Base-by-base conservation (phyloP, 2,888 invertebrate genomes). In the Helobdella robusta region DNA sequence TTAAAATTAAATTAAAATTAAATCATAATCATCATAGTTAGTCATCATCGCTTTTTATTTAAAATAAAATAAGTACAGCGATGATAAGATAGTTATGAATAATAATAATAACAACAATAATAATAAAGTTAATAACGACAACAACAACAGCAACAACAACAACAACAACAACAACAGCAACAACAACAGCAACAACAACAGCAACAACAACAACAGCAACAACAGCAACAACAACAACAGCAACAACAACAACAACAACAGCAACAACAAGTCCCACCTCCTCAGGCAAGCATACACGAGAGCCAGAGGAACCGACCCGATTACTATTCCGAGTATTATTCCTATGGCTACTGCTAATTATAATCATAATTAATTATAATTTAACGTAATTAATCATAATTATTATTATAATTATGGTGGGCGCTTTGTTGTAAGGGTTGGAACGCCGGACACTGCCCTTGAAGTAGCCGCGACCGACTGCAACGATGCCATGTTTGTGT, bases 271-370 rank as follows among this genome's bases (percentile, higher is more conserved):
- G 2, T 1, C 60, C 32, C 15, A 66, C 66, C 66, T 66, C 35
- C 56, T 62, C 48, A 66, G 56, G 28, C 66, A 66, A 18, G 50
- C 44, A 30, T 66, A 66, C 18, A 66, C 66, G 30, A 66, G 59
- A 46, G 66, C 66, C 35, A 66, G 40, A 11, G 66, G 66, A 8
- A 66, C 59, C 11, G 66, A 62, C 1, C 66, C 66, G 36, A 66
- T 66, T 25, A 66, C 59, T 11, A 66, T 56, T 35, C 66, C 66
- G 25, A 66, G 59, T 28, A 66, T 56, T 20, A 66, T 64, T 35
- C 66, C 66, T 15, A 66, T 50, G 36, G 64, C 36, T n/a, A 66
- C 66, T 23, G 66, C 66, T 40, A 56, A 20, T n/a, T n/a, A n/a
- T n/a, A n/a, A n/a, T n/a, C n/a, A n/a, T n/a, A n/a, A n/a, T n/a